Percentiles rank a stretch among this genome's conserved stretches.
Evolutionary conservation across 2,113 vertebrate genomes (phyloP).

Genomic region (Nicator chloris): DNA sequence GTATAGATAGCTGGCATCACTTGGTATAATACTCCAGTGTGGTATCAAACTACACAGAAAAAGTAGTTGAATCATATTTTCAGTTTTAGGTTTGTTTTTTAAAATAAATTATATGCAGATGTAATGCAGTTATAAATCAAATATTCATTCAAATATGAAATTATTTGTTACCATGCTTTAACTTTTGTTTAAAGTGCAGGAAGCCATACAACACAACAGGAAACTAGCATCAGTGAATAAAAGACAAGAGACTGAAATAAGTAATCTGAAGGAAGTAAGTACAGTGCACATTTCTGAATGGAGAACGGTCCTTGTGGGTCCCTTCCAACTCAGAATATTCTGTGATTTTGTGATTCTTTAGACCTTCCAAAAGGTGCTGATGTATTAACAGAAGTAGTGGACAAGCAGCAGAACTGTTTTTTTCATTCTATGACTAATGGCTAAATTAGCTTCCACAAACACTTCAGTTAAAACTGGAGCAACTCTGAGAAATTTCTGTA

Average conservation of each 20-base stretch:
- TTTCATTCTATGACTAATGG: not conserved
- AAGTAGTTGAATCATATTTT: not conserved
- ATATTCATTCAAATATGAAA: not conserved
- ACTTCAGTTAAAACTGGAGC: not conserved
- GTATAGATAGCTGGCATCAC: not conserved
- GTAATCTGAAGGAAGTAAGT: constrained; percentile 83
- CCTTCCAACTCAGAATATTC: not conserved
- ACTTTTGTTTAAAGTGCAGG: constrained; percentile 77
- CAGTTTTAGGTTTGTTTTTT: not conserved
- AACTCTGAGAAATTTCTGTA: not conserved
- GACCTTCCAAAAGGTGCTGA: not conserved
- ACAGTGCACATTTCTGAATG: not conserved
- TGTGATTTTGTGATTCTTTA: not conserved
- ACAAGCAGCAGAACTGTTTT: not conserved
- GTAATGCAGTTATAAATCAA: not conserved
- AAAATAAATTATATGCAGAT: not conserved
- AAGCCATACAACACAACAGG: constrained; percentile 83
- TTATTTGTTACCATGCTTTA: not conserved
- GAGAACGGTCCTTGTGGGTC: not conserved
- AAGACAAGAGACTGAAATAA: constrained; percentile 80
- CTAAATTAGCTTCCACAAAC: not conserved
- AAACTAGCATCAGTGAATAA: constrained; percentile 79
- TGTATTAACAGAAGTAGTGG: not conserved
- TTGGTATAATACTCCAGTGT: not conserved
- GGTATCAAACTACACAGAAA: not conserved